Evolutionary conservation across 1,140 invertebrate species (phyloP).

Genomic region (Amphibalanus amphitrite): DNA sequence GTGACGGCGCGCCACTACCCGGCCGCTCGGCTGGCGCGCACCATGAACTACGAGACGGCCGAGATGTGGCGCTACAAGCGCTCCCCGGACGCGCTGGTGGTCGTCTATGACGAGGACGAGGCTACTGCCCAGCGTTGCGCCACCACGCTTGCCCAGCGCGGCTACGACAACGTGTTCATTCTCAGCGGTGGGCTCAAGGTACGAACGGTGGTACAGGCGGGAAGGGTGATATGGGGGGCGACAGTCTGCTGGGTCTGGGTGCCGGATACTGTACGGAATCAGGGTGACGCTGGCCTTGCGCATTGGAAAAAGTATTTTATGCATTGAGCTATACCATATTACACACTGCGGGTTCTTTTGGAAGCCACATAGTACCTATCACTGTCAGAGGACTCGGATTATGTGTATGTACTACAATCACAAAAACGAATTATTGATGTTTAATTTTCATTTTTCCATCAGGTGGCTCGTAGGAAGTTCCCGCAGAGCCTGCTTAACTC

Average conservation of each 20-base stretch:
- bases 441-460: too few species aligned
- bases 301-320: too few species aligned
- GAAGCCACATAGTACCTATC: too few species aligned
- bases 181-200: constrained; percentile 29
- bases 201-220: background rate
- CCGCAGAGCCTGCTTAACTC: too few species aligned
- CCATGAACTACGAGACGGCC: constrained; percentile 30
- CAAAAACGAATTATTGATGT: too few species aligned
- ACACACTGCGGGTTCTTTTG: too few species aligned
- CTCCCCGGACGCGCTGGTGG: constrained; percentile 29
- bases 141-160: constrained; percentile 31
- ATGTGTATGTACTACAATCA: too few species aligned
- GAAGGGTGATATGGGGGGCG: background rate
- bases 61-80: constrained; percentile 31
- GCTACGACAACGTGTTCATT: constrained; percentile 36
- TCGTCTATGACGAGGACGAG: constrained; percentile 36
- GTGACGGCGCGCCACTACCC: constrained; percentile 30
- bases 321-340: too few species aligned
- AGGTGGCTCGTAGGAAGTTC: too few species aligned
- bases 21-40: constrained; percentile 26
- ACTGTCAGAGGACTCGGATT: too few species aligned
- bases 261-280: too few species aligned
- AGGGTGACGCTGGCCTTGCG: background rate
- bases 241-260: too few species aligned
- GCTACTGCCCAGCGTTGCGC: constrained; percentile 25